These are phyloP conservation scores for Hypolimnas misippus DNA, from an alignment of 2,888 invertebrate species.

Conservation along the genomic window DNA sequence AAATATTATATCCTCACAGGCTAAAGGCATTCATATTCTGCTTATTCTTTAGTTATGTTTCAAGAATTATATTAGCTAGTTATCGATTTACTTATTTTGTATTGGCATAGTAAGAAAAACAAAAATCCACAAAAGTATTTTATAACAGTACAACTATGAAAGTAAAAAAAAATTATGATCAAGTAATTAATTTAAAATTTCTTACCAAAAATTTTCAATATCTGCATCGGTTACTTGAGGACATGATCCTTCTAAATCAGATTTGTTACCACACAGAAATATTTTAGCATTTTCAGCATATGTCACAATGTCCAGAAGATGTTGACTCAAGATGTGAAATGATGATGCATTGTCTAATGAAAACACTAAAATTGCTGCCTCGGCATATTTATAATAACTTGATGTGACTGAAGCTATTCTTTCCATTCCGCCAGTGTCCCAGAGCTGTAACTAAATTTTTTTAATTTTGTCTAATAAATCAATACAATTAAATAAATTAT, in stretches of 20 bases:
- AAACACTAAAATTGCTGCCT: slow-evolving; percentile 96
- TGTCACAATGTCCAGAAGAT: slow-evolving; percentile 95
- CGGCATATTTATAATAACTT: slow-evolving; percentile 97
- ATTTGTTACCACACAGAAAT: slow-evolving; percentile 96
- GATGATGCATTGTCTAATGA: slow-evolving; percentile 95
- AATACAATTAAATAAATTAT: slow-evolving; percentile 21
- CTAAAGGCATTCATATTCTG: too few species aligned
- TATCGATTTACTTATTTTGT: too few species aligned
- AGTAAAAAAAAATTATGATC: too few species aligned
- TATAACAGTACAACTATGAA: too few species aligned
- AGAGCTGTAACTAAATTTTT: slow-evolving; percentile 90
- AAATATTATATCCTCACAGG: too few species aligned
- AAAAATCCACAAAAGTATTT: too few species aligned
- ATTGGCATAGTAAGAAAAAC: too few species aligned
- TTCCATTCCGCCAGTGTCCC: slow-evolving; percentile 99
- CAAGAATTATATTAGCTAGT: too few species aligned
- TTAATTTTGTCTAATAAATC: slow-evolving; percentile 19
- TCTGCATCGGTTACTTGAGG: slow-evolving; percentile 94
- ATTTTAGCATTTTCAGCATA: slow-evolving; percentile 98
- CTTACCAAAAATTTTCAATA: slow-evolving; percentile 93
- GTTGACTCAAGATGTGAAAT: slow-evolving; percentile 95
- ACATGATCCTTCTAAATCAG: slow-evolving; percentile 89
- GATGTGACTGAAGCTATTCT: slow-evolving; percentile 97
- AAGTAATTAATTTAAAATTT: slow-evolving; percentile 24
- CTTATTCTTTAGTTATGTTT: too few species aligned